Percentiles rank a stretch among this genome's conserved stretches.
These are phyloP conservation scores for Danio aesculapii DNA, from an alignment of 2,797 vertebrate genomes.

Conservation along the genomic window DNA sequence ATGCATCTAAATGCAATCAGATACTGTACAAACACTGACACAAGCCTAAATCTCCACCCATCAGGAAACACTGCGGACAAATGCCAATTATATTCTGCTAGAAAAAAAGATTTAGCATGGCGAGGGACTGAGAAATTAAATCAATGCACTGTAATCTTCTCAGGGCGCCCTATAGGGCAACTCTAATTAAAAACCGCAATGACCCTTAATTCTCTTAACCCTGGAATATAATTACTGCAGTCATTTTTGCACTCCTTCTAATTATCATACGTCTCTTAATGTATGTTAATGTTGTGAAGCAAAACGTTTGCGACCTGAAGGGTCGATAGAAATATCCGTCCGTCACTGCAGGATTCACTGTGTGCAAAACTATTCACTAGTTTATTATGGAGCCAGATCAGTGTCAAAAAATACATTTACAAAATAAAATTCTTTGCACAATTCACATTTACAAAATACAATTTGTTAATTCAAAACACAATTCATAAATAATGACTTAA, in stretches of 20 bases:
- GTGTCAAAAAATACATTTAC: no score
- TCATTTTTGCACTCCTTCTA: constrained; percentile 39
- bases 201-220: constrained; percentile 62
- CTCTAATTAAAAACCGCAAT: constrained; percentile 64
- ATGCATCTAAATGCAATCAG: no score
- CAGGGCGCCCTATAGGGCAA: constrained; percentile 23
- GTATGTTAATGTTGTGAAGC: constrained; percentile 9
- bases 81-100: constrained; percentile 57
- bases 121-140: constrained; percentile 49
- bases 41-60: constrained; percentile 33
- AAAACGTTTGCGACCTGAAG: constrained; percentile 33
- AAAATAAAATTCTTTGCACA: no score
- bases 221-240: constrained; percentile 57
- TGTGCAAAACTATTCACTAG: neutral
- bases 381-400: no score
- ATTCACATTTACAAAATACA: no score
- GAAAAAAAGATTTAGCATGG: constrained; percentile 33
- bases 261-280: constrained; percentile 44
- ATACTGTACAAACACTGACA: constrained; percentile 19
- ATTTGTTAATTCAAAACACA: no score
- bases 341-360: neutral
- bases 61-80: constrained; percentile 41
- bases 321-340: constrained; percentile 11
- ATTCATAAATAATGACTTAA: no score
- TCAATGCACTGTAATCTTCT: constrained; percentile 59